Evolutionary conservation across 2,797 vertebrate genomes (phyloP).

Genomic region (Lepidocolaptes lacrymiger): DNA sequence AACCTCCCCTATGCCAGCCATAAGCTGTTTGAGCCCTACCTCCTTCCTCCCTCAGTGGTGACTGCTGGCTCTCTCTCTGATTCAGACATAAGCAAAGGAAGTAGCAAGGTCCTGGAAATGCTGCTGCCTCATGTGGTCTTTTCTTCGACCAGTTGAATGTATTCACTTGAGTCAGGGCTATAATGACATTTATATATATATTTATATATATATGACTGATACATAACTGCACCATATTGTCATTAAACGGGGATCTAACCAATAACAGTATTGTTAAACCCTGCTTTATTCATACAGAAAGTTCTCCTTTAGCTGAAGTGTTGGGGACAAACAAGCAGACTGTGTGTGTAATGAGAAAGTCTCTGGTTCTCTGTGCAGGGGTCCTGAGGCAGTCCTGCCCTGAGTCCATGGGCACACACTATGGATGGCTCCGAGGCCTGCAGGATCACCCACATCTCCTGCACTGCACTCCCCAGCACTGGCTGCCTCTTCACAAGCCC

Average conservation of each 20-base stretch:
- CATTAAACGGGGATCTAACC: background rate
- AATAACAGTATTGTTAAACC: background rate
- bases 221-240: background rate
- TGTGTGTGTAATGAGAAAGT: background rate
- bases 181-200: background rate
- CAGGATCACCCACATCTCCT: background rate
- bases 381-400: background rate
- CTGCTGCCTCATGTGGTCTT: background rate
- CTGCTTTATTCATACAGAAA: background rate
- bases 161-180: background rate
- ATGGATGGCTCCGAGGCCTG: background rate
- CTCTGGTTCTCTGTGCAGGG: background rate
- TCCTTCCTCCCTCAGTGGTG: background rate
- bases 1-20: background rate
- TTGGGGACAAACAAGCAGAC: rapidly evolving
- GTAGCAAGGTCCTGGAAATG: background rate
- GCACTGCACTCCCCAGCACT: background rate
- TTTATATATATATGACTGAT: background rate
- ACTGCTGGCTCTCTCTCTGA: background rate
- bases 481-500: background rate
- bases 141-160: background rate
- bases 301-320: background rate
- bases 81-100: background rate
- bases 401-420: rapidly evolving
- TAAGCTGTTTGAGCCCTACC: background rate